phyloP scores from a whole-genome alignment of 2,113 vertebrate genomes.

The Eudorcas thomsonii region DNA sequence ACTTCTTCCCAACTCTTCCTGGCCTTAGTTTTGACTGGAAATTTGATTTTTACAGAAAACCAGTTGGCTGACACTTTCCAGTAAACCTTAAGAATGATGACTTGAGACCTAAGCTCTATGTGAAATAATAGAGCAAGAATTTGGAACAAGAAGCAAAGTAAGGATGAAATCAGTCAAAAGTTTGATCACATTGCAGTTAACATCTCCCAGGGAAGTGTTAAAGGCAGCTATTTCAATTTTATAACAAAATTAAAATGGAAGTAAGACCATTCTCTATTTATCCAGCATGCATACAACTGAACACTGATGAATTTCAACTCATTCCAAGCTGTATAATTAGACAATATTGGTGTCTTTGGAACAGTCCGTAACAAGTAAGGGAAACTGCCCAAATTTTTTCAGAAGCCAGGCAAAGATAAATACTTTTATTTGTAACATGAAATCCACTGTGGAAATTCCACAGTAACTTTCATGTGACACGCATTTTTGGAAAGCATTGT shows the following conservation, averaged over 20 bases:
- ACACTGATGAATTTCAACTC: not conserved
- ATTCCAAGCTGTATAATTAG: not conserved
- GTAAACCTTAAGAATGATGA: not conserved
- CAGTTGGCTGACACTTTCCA: not conserved
- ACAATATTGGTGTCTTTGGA: not conserved
- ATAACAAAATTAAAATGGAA: not conserved
- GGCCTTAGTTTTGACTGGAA: not conserved
- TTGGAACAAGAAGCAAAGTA: not conserved
- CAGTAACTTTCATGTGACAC: not conserved
- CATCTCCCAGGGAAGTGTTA: not conserved
- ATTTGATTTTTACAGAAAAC: not conserved
- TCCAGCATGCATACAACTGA: not conserved
- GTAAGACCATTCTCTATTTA: not conserved
- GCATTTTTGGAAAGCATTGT: not conserved
- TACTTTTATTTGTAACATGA: not conserved
- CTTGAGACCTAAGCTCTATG: not conserved
- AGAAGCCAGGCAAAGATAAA: not conserved
- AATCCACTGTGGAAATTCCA: not conserved
- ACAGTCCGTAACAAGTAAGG: not conserved
- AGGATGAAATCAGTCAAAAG: not conserved
- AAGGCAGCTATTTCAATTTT: not conserved
- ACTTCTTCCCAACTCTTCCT: not conserved
- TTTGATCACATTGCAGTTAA: not conserved
- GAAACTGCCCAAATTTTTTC: not conserved
- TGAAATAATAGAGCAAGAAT: not conserved